Evolutionary conservation across 2,113 vertebrate genomes (phyloP).

Genomic region (Rynchops niger): DNA sequence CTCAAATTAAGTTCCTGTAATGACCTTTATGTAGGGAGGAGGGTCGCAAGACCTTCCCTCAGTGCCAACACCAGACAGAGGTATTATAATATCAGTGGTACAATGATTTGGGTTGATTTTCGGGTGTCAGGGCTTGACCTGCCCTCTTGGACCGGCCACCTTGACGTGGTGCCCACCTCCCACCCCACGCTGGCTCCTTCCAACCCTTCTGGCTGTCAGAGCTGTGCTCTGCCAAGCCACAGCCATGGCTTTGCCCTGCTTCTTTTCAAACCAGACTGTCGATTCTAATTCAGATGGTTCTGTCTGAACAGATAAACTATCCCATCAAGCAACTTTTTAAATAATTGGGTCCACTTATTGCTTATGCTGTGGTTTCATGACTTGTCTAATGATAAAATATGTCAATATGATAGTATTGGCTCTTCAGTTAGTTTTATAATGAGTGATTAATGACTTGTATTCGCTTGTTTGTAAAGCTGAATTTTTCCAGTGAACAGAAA

Average conservation of each 20-base stretch:
- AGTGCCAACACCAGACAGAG: fast-evolving
- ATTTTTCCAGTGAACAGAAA: background rate
- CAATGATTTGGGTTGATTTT: background rate
- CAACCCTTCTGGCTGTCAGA: background rate
- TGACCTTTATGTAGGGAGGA: background rate
- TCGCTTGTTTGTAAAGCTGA: background rate
- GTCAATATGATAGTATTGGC: background rate
- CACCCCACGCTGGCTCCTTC: background rate
- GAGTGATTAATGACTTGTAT: background rate
- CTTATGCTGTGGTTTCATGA: fast-evolving
- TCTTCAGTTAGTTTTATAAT: background rate
- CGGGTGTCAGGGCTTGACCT: background rate
- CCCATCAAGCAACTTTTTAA: background rate
- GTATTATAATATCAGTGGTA: fast-evolving
- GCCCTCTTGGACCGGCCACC: background rate
- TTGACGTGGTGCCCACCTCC: background rate
- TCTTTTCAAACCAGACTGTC: background rate
- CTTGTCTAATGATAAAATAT: background rate
- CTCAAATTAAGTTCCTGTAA: background rate
- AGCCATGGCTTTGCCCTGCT: fast-evolving
- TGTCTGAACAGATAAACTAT: background rate
- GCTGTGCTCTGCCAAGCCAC: background rate
- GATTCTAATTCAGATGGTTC: background rate
- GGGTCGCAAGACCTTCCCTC: background rate
- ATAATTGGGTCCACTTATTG: background rate